phyloP scores from a whole-genome alignment of 2,888 invertebrate species.

The Apamea crenata region DNA sequence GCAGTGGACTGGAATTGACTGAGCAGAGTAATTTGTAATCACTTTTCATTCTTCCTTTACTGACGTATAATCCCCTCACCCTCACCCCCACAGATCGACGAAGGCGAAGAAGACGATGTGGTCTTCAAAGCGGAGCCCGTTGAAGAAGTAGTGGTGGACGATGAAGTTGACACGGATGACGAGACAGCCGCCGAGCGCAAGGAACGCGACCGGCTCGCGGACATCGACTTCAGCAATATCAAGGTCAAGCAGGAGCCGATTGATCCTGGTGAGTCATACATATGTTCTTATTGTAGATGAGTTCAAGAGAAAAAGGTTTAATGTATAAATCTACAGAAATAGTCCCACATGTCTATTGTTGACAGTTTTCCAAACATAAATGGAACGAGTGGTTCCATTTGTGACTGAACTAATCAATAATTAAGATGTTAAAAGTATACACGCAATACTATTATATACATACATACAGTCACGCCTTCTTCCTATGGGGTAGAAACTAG shows the following conservation, averaged over 20 bases:
- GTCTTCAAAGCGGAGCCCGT: constrained; percentile 93
- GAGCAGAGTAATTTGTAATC: neutral
- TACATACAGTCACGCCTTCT: neutral
- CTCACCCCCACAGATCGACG: constrained; percentile 74
- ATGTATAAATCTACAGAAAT: neutral
- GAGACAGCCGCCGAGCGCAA: constrained; percentile 81
- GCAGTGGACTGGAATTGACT: neutral
- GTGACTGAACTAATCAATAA: neutral
- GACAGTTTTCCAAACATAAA: neutral
- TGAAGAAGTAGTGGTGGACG: constrained; percentile 92
- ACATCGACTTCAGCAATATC: constrained; percentile 83
- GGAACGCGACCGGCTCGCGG: constrained; percentile 76
- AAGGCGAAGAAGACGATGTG: constrained; percentile 93
- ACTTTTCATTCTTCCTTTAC: neutral
- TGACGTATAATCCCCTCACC: neutral
- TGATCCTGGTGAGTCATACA: constrained; percentile 88
- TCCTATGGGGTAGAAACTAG: neutral
- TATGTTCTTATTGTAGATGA: neutral
- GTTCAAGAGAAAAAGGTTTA: neutral
- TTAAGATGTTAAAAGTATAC: neutral
- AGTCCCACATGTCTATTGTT: neutral
- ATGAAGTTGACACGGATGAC: constrained; percentile 91
- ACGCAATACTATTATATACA: neutral
- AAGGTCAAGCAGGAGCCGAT: constrained; percentile 93
- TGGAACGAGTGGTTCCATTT: neutral